Evolutionary conservation across 1,140 invertebrate genomes (phyloP).

Genomic region (Babylonia areolata): DNA sequence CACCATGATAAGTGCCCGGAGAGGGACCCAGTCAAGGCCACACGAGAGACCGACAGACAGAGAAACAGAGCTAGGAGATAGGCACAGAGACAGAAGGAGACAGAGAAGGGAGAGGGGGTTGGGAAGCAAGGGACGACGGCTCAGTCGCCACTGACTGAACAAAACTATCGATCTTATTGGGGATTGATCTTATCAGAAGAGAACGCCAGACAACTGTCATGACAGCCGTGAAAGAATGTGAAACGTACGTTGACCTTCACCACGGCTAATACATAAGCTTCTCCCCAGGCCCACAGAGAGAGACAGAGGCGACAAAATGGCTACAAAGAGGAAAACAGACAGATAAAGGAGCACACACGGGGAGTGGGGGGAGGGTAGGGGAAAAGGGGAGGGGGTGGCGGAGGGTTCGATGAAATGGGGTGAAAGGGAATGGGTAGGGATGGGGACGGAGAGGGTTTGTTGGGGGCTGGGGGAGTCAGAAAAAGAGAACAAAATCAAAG

Average conservation of each 20-base stretch:
- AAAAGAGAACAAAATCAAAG: no score
- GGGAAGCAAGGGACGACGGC: no score
- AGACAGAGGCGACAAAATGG: background rate
- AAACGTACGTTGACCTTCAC: background rate
- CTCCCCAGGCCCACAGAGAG: background rate
- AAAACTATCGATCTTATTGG: background rate
- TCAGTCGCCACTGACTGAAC: background rate
- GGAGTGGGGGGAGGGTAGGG: background rate
- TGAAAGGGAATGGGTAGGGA: background rate
- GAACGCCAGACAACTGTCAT: background rate
- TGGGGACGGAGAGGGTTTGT: background rate
- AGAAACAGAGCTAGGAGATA: background rate
- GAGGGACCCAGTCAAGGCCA: background rate
- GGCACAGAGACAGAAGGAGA: no score
- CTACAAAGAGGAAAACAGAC: background rate
- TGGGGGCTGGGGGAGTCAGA: no score
- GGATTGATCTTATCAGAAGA: background rate
- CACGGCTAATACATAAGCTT: no score
- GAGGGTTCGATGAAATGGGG: background rate
- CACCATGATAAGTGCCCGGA: background rate
- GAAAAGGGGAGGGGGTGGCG: background rate
- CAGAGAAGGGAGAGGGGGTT: background rate
- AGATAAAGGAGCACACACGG: background rate
- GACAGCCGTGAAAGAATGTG: background rate
- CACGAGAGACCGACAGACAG: background rate